phyloP scores from a whole-genome alignment of 2,888 invertebrate genomes.

The Invenusta paracnida region DNA sequence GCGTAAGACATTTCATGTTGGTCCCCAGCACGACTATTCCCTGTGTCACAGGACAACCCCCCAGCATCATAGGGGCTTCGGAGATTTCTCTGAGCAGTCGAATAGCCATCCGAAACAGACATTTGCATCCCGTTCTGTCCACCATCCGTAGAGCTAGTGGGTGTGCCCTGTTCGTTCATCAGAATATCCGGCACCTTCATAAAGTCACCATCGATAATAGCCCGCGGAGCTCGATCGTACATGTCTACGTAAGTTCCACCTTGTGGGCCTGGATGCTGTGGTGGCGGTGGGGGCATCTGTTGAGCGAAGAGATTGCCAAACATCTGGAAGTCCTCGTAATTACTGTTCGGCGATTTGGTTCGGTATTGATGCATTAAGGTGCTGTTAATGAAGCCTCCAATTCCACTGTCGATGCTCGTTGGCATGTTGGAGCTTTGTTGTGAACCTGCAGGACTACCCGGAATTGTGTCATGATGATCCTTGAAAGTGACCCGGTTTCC shows the following conservation, averaged over 20 bases:
- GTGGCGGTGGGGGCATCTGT: conserved; percentile 15
- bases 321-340: conserved; percentile 40
- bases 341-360: background rate
- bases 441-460: conserved; percentile 30
- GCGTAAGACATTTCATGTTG: background rate
- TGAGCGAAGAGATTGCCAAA: conserved; percentile 33
- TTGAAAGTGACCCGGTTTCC: conserved; percentile 34
- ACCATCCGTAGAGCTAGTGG: background rate
- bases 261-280: background rate
- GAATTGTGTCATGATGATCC: conserved; percentile 9
- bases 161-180: conserved; percentile 2
- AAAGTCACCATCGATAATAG: conserved; percentile 9
- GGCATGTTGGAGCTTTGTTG: background rate
- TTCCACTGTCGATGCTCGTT: conserved; percentile 20
- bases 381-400: background rate
- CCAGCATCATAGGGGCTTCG: background rate
- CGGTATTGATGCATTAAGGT: background rate
- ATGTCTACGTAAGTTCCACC: background rate
- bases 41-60: background rate
- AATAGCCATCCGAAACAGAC: background rate
- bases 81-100: background rate
- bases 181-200: conserved; percentile 3
- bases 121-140: background rate
- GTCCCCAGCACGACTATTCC: background rate
- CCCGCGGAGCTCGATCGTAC: background rate